Percentiles rank a stretch among this genome's conserved stretches.
phyloP scores from a whole-genome alignment of 2,888 invertebrate species.

The Colletes collaris region DNA sequence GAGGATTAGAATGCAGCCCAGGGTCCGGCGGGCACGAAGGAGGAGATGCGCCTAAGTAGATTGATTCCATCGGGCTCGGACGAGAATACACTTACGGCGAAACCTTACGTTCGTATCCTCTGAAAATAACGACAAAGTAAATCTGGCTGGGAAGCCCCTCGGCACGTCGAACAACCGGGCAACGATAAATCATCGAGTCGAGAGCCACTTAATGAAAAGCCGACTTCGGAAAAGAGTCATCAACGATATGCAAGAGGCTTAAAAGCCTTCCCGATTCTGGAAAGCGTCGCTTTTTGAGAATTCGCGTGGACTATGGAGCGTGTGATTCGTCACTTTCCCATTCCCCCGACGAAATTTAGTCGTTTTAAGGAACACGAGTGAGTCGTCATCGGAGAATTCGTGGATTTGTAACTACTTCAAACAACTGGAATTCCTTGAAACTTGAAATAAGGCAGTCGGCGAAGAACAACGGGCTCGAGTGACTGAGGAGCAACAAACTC shows the following conservation, averaged over 20 bases:
- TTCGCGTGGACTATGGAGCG: no score
- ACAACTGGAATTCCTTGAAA: no score
- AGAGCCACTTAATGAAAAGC: slow-evolving; percentile 35
- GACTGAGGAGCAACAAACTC: no score
- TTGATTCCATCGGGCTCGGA: slow-evolving; percentile 60
- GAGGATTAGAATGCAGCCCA: slow-evolving; percentile 54
- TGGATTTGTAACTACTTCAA: no score
- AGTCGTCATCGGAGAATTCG: no score
- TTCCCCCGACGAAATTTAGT: no score
- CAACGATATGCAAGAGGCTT: no score
- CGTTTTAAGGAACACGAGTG: no score
- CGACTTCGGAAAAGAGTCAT: neutral
- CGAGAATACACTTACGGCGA: slow-evolving; percentile 22
- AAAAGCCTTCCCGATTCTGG: neutral
- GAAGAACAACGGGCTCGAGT: no score
- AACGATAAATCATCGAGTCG: slow-evolving; percentile 36
- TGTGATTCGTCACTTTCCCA: no score
- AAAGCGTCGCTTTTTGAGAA: no score
- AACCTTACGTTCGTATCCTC: slow-evolving; percentile 37
- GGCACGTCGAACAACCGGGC: slow-evolving; percentile 10
- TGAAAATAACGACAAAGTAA: slow-evolving; percentile 32
- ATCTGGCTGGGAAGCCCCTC: slow-evolving; percentile 34
- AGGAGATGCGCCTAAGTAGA: slow-evolving; percentile 66
- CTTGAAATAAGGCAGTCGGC: no score
- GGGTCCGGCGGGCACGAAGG: slow-evolving; percentile 25